Base-by-base conservation (phyloP, 2,888 invertebrate species). In the Archips crataeganus region DNA sequence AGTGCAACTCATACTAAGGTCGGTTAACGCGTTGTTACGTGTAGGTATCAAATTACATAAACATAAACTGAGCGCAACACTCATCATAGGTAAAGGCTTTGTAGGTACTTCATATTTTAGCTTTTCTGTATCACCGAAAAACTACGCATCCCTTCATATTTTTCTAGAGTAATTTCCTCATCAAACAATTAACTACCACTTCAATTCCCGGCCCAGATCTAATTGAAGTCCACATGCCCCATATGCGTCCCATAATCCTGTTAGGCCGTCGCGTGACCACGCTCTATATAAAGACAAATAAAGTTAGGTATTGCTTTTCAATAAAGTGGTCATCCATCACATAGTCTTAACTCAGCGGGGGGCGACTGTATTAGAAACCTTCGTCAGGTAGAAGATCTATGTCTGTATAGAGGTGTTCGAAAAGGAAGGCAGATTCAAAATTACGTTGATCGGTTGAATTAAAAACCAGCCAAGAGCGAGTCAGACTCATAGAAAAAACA, bases 361-460 rank as follows among this genome's bases (percentile, higher is more conserved):
- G 93, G 87, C 89, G 87, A 87, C 89, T 93, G 91, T 94, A 94
- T 94, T 93, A 93, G 92, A 93, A 90, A 89, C 91, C 92, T 89
- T 87, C 88, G 89, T 92, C 91, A 90, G 89, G 81, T 84, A 79
- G 63, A 67, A 60, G 13, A 36, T 60, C 39, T 60, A 60, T 60
- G 36, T 60, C 23, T 57, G 6, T 32, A 57, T 57, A 23, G 57
- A 57, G 32, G 23, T 10, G 32, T 32, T 4, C 23, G 51, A 51
- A 13, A 6, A 54, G 51, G 23, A n/a, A 49, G 49, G 8, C 23
- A n/a, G 51, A 54, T 23, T 54, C 51, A 54, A 54, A 54, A 54
- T 54, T 15, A 23, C 15, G 51, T 54, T 23, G 51, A 54, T 54
- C 23, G 13, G 15, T 54, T 54, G 4, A n/a, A 9, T 9, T 39